These are phyloP conservation scores for Eristalis arbustorum DNA, from an alignment of 2,888 invertebrate genomes.

Conservation along the genomic window DNA sequence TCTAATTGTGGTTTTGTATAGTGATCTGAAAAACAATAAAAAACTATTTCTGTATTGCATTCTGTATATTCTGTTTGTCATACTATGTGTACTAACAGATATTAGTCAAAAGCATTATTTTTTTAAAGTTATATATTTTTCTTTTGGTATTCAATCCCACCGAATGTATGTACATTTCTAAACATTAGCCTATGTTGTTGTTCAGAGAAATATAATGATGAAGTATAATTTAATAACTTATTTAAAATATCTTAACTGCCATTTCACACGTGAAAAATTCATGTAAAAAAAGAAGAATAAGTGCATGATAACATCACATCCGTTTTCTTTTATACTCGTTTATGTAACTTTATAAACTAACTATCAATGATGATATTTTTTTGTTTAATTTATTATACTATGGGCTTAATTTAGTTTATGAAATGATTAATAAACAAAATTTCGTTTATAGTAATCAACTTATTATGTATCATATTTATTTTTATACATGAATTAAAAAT, in stretches of 20 bases:
- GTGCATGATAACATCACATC: constrained; percentile 64
- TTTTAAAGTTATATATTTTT: neutral
- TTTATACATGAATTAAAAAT: constrained; percentile 29
- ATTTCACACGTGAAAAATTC: constrained; percentile 44
- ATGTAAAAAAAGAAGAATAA: constrained; percentile 18
- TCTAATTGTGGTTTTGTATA: constrained; percentile 16
- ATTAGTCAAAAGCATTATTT: constrained; percentile 29
- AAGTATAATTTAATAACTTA: constrained; percentile 13
- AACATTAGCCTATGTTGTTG: constrained; percentile 34
- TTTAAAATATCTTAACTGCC: constrained; percentile 51
- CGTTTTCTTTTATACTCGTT: constrained; percentile 14
- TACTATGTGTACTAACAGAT: constrained; percentile 32
- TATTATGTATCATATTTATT: constrained; percentile 48
- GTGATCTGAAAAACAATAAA: neutral
- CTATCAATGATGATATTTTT: constrained; percentile 17
- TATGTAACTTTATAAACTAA: constrained; percentile 3
- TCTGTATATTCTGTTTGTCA: constrained; percentile 4
- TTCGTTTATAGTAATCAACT: constrained; percentile 13
- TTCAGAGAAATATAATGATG: constrained; percentile 57
- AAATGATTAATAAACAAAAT: constrained; percentile 7
- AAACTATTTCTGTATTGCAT: constrained; percentile 19
- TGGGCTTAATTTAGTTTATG: constrained; percentile 47
- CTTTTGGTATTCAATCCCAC: constrained; percentile 66
- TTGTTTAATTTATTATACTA: constrained; percentile 23
- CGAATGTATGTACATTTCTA: constrained; percentile 63